Conservation (phyloP, 2,888 invertebrate species). For the Sinhomidia bicolor region DNA sequence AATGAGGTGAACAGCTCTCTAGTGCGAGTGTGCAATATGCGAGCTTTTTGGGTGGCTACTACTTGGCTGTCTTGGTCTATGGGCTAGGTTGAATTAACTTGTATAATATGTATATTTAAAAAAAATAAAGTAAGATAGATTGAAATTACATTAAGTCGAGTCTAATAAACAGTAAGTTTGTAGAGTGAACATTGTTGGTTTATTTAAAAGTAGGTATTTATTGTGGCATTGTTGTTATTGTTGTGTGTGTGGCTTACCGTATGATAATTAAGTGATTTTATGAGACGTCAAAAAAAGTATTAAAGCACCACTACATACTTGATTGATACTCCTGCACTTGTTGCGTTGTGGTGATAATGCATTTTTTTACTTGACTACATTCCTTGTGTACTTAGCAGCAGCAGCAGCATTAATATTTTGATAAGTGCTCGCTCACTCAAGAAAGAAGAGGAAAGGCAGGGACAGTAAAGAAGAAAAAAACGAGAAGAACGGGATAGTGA, state of each 20-base stretch:
- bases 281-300: slow-evolving; percentile 60
- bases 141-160: not conserved
- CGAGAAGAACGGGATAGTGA: slow-evolving; percentile 47
- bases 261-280: slow-evolving; percentile 64
- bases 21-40: not conserved
- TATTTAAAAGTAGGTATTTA: slow-evolving; percentile 8
- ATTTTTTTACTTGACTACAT: not conserved
- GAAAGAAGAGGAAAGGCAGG: slow-evolving; percentile 35
- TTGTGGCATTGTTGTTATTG: slow-evolving; percentile 18
- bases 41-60: not conserved
- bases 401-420: no score
- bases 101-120: not conserved
- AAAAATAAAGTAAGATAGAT: not conserved
- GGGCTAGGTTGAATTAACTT: not conserved
- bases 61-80: no score
- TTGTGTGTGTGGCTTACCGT: slow-evolving; percentile 43
- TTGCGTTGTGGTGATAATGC: not conserved
- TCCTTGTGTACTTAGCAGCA: slow-evolving; percentile 30
- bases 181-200: slow-evolving; percentile 26
- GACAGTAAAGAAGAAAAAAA: slow-evolving; percentile 27
- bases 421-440: slow-evolving; percentile 53
- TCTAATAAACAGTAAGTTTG: not conserved
- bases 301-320: not conserved
- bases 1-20: not conserved
- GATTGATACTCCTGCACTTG: not conserved